A percentile compares a stretch with the other conserved stretches of the same genome.
phyloP scores from a whole-genome alignment of 2,113 vertebrate species.

The Capra hircus region DNA sequence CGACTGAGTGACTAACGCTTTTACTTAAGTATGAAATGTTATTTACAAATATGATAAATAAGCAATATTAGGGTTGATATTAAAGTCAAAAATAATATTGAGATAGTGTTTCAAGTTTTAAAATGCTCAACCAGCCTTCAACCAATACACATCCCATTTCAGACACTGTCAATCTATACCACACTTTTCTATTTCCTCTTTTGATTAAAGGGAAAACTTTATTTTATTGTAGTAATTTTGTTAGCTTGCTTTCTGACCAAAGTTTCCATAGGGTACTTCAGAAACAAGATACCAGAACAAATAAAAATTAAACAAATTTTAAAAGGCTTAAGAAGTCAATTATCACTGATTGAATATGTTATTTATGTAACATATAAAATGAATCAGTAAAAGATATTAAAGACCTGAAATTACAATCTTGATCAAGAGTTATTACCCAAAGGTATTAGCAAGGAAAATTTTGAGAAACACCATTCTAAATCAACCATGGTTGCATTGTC shows the following conservation, averaged over 20 bases:
- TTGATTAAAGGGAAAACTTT: not conserved
- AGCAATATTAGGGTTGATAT: not conserved
- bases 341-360: not conserved
- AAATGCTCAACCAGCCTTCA: not conserved
- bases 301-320: not conserved
- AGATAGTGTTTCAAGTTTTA: not conserved
- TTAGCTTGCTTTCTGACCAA: not conserved
- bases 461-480: not conserved
- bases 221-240: not conserved
- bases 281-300: not conserved
- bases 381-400: not conserved
- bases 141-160: not conserved
- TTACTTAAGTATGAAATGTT: not conserved
- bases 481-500: not conserved
- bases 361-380: not conserved
- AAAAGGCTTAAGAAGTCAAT: not conserved
- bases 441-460: not conserved
- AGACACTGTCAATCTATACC: not conserved
- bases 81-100: not conserved
- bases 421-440: not conserved
- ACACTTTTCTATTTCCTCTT: not conserved
- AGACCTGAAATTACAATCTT: not conserved
- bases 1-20: not conserved
- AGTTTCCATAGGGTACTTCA: not conserved
- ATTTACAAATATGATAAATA: not conserved